Conservation (phyloP, 1,140 invertebrate genomes). For the Venturia canescens region DNA sequence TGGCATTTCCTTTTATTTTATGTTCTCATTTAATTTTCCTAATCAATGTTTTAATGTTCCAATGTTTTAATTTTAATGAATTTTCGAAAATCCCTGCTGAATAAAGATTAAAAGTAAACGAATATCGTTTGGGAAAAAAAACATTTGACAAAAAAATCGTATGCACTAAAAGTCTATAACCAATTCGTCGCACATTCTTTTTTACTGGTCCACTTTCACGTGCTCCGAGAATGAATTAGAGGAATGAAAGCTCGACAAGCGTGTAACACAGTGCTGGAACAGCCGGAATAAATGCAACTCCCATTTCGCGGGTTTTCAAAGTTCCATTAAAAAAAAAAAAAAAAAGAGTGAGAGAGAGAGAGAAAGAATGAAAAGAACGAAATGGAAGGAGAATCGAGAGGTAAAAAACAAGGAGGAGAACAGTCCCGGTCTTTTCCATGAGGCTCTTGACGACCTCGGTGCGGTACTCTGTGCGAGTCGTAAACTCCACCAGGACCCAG, state of each 20-base stretch:
- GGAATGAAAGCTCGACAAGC: background rate
- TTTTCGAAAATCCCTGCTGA: too few relatives aligned
- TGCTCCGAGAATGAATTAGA: slow-evolving; percentile 12
- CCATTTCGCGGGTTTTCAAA: background rate
- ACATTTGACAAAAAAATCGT: background rate
- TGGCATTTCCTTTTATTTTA: too few relatives aligned
- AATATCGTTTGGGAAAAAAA: too few relatives aligned
- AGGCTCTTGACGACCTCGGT: slow-evolving; percentile 27
- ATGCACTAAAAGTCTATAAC: background rate
- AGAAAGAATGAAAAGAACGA: background rate
- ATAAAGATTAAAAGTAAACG: too few relatives aligned
- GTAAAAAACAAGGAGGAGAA: background rate
- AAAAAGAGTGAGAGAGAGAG: background rate
- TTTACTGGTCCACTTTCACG: background rate
- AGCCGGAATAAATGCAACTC: background rate
- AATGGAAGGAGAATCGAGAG: background rate
- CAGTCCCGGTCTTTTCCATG: slow-evolving; percentile 6
- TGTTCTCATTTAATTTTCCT: too few relatives aligned
- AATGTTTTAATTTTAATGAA: too few relatives aligned
- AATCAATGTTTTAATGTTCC: too few relatives aligned
- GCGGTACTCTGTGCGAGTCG: background rate
- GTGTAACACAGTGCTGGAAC: background rate
- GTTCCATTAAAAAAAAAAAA: background rate
- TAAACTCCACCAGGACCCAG: background rate
- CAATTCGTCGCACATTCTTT: background rate